phyloP scores from a whole-genome alignment of 2,113 vertebrate species.

The Sebastes schlegelii region DNA sequence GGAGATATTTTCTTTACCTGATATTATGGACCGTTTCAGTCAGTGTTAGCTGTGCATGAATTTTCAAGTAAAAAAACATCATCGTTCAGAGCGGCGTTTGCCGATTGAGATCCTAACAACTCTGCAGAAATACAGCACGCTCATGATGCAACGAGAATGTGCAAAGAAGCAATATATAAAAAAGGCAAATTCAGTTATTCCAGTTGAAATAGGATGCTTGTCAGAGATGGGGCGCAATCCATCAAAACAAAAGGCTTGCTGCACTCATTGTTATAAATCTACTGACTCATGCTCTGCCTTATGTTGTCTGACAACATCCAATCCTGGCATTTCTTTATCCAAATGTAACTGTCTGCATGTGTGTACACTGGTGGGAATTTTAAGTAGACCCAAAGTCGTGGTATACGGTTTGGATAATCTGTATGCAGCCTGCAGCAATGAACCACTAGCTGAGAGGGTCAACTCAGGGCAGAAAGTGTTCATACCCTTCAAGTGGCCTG shows the following conservation, averaged over 20 bases:
- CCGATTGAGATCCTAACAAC: background rate
- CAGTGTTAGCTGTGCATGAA: background rate
- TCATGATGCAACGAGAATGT: slow-evolving; percentile 23
- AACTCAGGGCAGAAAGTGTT: background rate
- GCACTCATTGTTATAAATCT: slow-evolving; percentile 7
- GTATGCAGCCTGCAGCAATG: slow-evolving; percentile 29
- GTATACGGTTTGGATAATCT: background rate
- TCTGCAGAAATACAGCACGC: background rate
- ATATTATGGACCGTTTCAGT: background rate
- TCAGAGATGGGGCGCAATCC: background rate
- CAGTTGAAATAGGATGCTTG: slow-evolving; percentile 11
- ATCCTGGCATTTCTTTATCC: background rate
- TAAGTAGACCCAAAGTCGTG: background rate
- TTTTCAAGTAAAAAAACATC: background rate
- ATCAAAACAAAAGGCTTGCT: slow-evolving; percentile 10
- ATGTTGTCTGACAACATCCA: slow-evolving; percentile 13
- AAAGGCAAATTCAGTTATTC: slow-evolving; percentile 30
- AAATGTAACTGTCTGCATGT: background rate
- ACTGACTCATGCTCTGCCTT: background rate
- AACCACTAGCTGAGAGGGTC: slow-evolving; percentile 10
- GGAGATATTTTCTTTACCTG: background rate
- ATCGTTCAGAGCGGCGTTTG: background rate
- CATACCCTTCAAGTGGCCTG: slow-evolving; percentile 19
- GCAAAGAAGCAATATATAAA: slow-evolving; percentile 9
- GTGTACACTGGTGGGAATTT: background rate